A percentile compares a stretch with the other conserved stretches of the same genome.
phyloP scores from a whole-genome alignment of 2,113 vertebrate species.

The Chaetorhynchus papuensis region DNA sequence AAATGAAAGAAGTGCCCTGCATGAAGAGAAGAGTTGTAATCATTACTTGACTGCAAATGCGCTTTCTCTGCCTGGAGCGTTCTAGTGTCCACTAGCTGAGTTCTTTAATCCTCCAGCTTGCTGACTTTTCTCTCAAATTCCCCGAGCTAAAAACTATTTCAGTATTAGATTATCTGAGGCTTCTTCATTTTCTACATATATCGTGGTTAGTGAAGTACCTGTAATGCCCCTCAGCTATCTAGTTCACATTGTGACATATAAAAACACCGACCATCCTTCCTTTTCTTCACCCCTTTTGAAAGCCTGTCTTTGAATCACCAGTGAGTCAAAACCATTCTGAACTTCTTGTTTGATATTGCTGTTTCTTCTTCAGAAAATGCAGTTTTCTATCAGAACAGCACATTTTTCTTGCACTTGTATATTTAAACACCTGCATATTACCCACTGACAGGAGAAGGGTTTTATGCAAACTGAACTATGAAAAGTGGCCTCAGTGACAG shows the following conservation, averaged over 20 bases:
- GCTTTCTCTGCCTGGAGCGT: neutral
- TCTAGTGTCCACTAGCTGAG: neutral
- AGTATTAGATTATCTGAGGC: neutral
- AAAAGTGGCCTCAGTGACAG: neutral
- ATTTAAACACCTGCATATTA: neutral
- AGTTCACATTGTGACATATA: neutral
- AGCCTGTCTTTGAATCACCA: neutral
- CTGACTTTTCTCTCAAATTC: neutral
- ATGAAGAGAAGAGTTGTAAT: neutral
- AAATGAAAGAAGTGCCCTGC: neutral
- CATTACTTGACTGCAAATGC: neutral
- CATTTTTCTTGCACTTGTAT: neutral
- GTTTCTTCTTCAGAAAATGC: neutral
- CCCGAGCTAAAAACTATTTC: neutral
- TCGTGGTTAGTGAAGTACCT: neutral
- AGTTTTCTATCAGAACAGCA: neutral
- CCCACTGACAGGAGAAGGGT: neutral
- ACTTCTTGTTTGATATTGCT: neutral
- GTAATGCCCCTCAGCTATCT: neutral
- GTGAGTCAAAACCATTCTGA: neutral
- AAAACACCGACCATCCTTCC: neutral
- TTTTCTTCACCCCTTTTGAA: neutral
- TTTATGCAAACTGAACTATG: neutral
- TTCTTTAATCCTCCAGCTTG: neutral
- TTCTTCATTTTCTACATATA: neutral